Conservation (phyloP, 2,888 invertebrate species). For the Athalia cordata region DNA sequence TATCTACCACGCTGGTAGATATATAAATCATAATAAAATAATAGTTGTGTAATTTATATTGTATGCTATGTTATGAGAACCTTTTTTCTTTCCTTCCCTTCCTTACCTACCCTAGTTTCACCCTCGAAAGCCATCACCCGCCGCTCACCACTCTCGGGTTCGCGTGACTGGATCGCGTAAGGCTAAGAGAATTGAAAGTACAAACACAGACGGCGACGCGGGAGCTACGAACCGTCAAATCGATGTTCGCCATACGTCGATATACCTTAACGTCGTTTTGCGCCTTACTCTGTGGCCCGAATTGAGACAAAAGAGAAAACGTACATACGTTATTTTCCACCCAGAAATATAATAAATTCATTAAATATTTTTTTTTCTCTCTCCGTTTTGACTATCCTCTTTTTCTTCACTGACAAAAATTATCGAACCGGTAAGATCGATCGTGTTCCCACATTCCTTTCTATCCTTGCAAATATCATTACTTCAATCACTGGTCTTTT, state of each 20-base stretch:
- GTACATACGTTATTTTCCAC: too few relatives aligned
- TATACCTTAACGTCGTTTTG: not conserved
- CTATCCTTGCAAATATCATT: not conserved
- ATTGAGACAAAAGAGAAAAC: too few relatives aligned
- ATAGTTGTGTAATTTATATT: too few relatives aligned
- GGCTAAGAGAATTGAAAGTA: conserved; percentile 27
- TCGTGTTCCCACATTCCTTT: not conserved
- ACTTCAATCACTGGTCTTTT: not conserved
- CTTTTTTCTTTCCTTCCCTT: not conserved
- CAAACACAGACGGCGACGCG: not conserved
- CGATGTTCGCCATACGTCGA: not conserved
- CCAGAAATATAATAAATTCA: too few relatives aligned
- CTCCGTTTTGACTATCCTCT: too few relatives aligned
- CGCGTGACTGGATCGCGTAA: conserved; percentile 36
- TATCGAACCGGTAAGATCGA: not conserved
- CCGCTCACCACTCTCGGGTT: not conserved
- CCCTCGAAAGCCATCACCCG: not conserved
- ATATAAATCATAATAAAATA: too few relatives aligned
- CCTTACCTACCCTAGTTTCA: not conserved
- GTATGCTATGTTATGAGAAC: too few relatives aligned
- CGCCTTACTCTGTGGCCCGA: not conserved
- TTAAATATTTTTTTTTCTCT: not conserved
- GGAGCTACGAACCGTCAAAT: conserved; percentile 15
- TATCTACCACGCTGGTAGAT: too few relatives aligned
- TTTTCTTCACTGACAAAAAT: not conserved